These are phyloP conservation scores for Geodia barretti DNA, from an alignment of 37 sponge, comb jelly and placozoan species.

Conservation along the genomic window DNA sequence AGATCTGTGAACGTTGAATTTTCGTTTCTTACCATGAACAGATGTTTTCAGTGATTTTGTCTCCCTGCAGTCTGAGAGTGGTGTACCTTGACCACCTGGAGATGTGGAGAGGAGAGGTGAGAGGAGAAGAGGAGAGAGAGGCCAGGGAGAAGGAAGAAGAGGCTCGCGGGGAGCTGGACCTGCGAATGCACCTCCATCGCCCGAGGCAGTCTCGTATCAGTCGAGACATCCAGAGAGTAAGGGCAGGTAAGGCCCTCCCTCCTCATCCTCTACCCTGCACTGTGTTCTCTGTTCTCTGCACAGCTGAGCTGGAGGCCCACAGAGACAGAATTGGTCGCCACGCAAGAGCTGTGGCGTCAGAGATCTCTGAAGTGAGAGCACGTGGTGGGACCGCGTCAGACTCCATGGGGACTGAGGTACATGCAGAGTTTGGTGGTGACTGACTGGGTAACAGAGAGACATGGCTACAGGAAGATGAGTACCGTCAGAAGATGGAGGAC, in stretches of 20 bases:
- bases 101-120: slow-evolving; percentile 40
- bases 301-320: slow-evolving; percentile 68
- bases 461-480: neutral
- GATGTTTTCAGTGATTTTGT: too few species aligned
- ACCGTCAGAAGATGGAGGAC: neutral
- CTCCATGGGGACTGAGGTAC: slow-evolving; percentile 22
- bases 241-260: slow-evolving; percentile 36
- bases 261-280: neutral
- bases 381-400: neutral
- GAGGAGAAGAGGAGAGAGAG: neutral
- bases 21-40: too few species aligned
- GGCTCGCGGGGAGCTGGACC: slow-evolving; percentile 72
- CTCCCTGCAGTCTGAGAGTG: slow-evolving; percentile 36
- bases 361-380: slow-evolving; percentile 17
- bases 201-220: slow-evolving; percentile 68
- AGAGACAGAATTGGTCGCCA: slow-evolving; percentile 51
- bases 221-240: slow-evolving; percentile 68
- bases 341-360: slow-evolving; percentile 13
- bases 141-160: slow-evolving; percentile 61
- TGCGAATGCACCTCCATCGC: slow-evolving; percentile 84
- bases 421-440: too few species aligned
- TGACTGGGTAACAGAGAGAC: too few species aligned
- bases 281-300: neutral
- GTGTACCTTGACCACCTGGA: slow-evolving; percentile 77
- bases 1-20: too few species aligned